Conservation (phyloP, 2,113 vertebrate species). For the Malurus alboscapulatus region DNA sequence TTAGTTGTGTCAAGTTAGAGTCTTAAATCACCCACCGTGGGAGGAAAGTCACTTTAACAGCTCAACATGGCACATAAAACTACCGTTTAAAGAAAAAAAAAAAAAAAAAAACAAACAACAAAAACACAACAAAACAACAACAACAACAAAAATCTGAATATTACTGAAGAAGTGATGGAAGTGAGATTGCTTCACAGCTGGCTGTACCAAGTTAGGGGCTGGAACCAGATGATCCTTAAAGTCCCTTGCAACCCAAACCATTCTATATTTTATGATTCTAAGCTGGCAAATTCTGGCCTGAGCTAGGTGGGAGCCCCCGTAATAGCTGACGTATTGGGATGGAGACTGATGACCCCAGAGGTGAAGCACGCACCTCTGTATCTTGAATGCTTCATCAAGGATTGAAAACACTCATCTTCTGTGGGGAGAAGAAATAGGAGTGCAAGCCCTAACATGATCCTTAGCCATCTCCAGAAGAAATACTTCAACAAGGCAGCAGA, state of each 20-base stretch:
- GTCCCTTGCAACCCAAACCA: neutral
- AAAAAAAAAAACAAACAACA: no score
- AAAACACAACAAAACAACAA: no score
- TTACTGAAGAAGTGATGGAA: neutral
- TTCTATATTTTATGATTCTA: neutral
- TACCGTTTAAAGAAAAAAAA: neutral
- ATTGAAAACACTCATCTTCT: neutral
- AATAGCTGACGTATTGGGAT: neutral
- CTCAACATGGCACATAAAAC: constrained; percentile 9
- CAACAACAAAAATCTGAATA: neutral
- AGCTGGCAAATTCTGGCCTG: neutral
- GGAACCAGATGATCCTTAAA: neutral
- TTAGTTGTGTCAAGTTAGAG: neutral
- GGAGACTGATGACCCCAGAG: neutral
- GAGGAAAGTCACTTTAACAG: constrained; percentile 16
- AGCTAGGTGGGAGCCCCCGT: neutral
- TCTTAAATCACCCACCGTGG: constrained; percentile 30
- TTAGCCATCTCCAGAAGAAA: neutral
- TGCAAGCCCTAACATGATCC: neutral
- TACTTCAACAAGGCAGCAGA: neutral
- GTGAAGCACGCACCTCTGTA: neutral
- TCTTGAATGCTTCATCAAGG: neutral
- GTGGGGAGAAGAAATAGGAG: neutral
- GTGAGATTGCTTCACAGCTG: neutral
- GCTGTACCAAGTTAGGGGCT: neutral